A percentile compares a stretch with the other conserved stretches of the same genome.
phyloP scores from a whole-genome alignment of 92 coral and sea anemone species.

The Nematostella vectensis region DNA sequence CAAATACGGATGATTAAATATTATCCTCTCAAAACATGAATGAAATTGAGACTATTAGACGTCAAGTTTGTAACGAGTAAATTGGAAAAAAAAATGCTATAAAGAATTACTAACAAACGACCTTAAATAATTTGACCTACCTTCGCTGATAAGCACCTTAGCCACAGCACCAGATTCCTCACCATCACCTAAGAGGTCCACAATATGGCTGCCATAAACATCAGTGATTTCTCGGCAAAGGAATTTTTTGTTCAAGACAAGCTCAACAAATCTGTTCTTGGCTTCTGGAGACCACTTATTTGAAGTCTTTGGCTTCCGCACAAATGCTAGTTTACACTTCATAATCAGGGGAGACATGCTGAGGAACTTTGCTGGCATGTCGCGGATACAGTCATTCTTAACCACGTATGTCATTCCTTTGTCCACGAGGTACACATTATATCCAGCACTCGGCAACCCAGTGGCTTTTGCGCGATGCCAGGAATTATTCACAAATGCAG shows the following conservation, averaged over 20 bases:
- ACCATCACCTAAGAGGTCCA: slow-evolving; percentile 33
- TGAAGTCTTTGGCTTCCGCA: slow-evolving; percentile 19
- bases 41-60: too few species aligned
- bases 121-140: too few species aligned
- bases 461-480: slow-evolving; percentile 52
- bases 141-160: slow-evolving; percentile 26
- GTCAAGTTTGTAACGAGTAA: too few species aligned
- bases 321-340: slow-evolving; percentile 24
- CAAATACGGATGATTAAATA: too few species aligned
- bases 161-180: slow-evolving; percentile 22
- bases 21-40: too few species aligned
- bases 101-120: too few species aligned
- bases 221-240: slow-evolving; percentile 20
- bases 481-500: slow-evolving; percentile 31
- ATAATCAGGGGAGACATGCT: slow-evolving; percentile 15
- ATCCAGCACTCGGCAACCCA: slow-evolving; percentile 3
- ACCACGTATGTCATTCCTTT: slow-evolving; percentile 40
- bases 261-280: slow-evolving; percentile 8
- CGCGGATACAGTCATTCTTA: slow-evolving; percentile 22
- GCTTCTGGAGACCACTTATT: slow-evolving; percentile 25
- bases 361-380: slow-evolving; percentile 27
- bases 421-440: slow-evolving; percentile 42
- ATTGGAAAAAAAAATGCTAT: too few species aligned
- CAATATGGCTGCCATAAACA: slow-evolving; percentile 13
- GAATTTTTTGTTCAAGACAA: slow-evolving; percentile 29